phyloP scores from a whole-genome alignment of 2,797 vertebrate genomes.

The Podarcis siculus region DNA sequence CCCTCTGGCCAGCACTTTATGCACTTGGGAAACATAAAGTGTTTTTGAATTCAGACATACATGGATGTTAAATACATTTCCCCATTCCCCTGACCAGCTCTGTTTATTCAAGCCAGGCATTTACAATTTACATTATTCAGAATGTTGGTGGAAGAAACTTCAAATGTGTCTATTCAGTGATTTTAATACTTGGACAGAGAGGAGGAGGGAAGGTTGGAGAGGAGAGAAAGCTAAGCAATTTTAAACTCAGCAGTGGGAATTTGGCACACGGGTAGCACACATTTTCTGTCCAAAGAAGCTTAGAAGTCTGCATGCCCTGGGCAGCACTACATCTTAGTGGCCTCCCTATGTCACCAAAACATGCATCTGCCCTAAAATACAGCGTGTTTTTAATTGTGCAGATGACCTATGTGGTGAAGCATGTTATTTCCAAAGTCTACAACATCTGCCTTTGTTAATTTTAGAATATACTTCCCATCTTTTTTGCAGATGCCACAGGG shows the following conservation, averaged over 20 bases:
- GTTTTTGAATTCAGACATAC: not conserved
- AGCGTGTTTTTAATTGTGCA: not conserved
- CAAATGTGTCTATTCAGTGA: conserved; percentile 14
- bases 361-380: not conserved
- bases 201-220: not conserved
- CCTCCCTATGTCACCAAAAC: not conserved
- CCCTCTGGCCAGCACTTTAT: no score
- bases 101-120: not conserved
- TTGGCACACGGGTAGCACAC: not conserved
- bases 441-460: not conserved
- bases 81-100: no score
- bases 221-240: conserved; percentile 13
- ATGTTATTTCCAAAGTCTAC: conserved; percentile 1
- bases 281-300: conserved; percentile 31
- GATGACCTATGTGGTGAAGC: not conserved
- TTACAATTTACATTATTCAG: not conserved
- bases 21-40: not conserved
- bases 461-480: not conserved
- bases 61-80: not conserved
- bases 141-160: conserved; percentile 2
- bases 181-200: not conserved
- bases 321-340: conserved; percentile 14
- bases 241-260: conserved; percentile 27
- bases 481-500: not conserved
- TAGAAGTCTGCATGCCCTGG: conserved; percentile 29